Evolutionary conservation across 1,140 invertebrate genomes (phyloP), one percentile per base, ranked within the genome.

Genomic region (Phymastichus coffea): DNA sequence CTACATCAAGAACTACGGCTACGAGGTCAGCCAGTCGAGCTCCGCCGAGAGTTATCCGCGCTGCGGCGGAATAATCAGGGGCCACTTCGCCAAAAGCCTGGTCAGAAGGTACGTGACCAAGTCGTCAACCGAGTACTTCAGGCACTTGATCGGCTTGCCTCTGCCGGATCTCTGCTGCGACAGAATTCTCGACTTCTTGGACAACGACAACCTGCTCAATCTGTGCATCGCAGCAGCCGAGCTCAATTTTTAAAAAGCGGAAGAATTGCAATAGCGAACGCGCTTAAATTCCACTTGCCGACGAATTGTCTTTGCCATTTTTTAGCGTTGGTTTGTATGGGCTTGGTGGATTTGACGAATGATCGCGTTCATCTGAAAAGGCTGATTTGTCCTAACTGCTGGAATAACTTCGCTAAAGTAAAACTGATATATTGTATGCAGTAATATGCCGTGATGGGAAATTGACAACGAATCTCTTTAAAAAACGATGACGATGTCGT

Each of bases 91-190:
- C 7, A 51, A 51, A 22, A 2, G 33, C n/a, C 48, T 51, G 0
- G 20, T 23, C 8, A 35, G 48, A 14, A 4, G 22, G 0, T 51
- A 23, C 12, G 12, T 51, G 2, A 14, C 20, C 1, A n/a, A 25
- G 15, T 14, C n/a, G 6, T 0, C 33, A 7, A 37, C n/a, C 4
- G 33, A 35, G 0, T 12, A 23, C 2, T 10, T 51, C 4, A 23
- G 12, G 3, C 23, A 4, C 10, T 2, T 51, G 12, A 8, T 7
- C 4, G 6, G 20, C 8, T n/a, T 14, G 4, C n/a, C 14, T 1
- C n/a, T 51, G 20, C 48, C 48, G 3, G 48, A 51, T 38, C 7
- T 37, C 9, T 51, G 48, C 20, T 38, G 48, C 17, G 48, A 51
- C 12, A 51, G 0, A 9, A 51, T 51, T 6, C n/a, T 20, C 30